These are phyloP conservation scores for Litoditis marina DNA, from an alignment of 2,888 invertebrate genomes.

Conservation along the genomic window DNA sequence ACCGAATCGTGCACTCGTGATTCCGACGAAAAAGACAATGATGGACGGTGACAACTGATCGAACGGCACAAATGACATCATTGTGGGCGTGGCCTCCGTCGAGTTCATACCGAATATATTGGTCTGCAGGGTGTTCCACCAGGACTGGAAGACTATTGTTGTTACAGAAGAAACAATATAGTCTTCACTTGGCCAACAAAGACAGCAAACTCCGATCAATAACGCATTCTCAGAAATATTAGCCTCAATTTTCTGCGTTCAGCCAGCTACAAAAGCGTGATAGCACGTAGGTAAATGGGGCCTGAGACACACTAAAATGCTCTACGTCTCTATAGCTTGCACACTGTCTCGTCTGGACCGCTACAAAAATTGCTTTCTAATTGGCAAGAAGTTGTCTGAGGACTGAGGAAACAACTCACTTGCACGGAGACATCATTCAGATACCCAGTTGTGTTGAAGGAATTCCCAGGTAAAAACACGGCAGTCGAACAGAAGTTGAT, in stretches of 20 bases:
- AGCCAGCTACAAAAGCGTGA: not conserved
- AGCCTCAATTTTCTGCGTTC: too few relatives aligned
- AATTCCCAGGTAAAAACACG: slow-evolving; percentile 48
- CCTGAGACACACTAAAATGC: too few relatives aligned
- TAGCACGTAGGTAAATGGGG: too few relatives aligned
- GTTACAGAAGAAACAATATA: too few relatives aligned
- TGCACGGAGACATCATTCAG: not conserved
- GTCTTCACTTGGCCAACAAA: too few relatives aligned
- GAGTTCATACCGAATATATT: slow-evolving; percentile 5
- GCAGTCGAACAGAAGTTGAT: slow-evolving; percentile 44
- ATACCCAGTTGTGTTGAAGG: slow-evolving; percentile 47
- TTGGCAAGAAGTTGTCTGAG: too few relatives aligned
- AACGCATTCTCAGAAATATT: too few relatives aligned
- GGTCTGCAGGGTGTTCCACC: slow-evolving; percentile 3
- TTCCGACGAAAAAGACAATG: slow-evolving; percentile 54
- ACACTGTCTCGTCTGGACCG: too few relatives aligned
- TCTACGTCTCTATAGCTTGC: too few relatives aligned
- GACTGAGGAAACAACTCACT: too few relatives aligned
- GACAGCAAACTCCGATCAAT: too few relatives aligned
- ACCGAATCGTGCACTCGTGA: slow-evolving; percentile 48
- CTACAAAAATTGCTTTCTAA: too few relatives aligned
- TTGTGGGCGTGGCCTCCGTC: not conserved
- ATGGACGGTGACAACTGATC: slow-evolving; percentile 27
- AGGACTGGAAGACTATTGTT: not conserved
- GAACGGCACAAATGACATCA: slow-evolving; percentile 12